Evolutionary conservation across 2,888 invertebrate genomes (phyloP), one percentile per base, ranked within the genome.

Genomic region (Ormyrus thymus): DNA sequence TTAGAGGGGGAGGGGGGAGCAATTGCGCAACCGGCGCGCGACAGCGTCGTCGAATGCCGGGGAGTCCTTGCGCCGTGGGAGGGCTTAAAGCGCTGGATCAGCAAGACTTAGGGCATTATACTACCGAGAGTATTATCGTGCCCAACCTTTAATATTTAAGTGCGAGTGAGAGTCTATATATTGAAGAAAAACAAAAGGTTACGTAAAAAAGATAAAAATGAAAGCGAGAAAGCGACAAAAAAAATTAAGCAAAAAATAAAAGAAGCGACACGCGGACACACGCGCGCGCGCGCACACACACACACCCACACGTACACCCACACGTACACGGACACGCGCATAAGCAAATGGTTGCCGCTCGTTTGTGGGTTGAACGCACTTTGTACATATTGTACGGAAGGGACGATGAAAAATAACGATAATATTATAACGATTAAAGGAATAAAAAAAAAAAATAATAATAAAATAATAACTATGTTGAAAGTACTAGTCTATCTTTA

Each of bases 81-180:
- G 69, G 71, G 77, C 71, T 81, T 62, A 58, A 79, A 79, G 64
- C 75, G 79, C 74, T 77, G 88, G 89, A 89, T 89, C 89, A 90
- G 89, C 89, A 89, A 90, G 89, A 89, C 89, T 89, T 78, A 89
- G 89, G 89, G 89, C 90, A 90, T 90, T 89, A 89, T 89, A 89
- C 84, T 89, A 89, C 87, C 87, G 83, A 87, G 89, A 89, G 89
- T 90, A 90, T 89, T 90, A 90, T 90, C 84, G 87, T 90, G 89
- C 89, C 90, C 90, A 89, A 89, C 88, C 87, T 88, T 89, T 89
- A 89, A 89, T 77, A 88, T 89, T 89, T 89, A 89, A 89, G 89
- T 89, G 87, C 86, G 88, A 88, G 87, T 88, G 89, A 88, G 87
- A 89, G 87, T 87, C 86, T 86, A 86, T 86, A 84, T 71, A 76